phyloP scores from a whole-genome alignment of 2,888 invertebrate species.

The Limnephilus rhombicus region DNA sequence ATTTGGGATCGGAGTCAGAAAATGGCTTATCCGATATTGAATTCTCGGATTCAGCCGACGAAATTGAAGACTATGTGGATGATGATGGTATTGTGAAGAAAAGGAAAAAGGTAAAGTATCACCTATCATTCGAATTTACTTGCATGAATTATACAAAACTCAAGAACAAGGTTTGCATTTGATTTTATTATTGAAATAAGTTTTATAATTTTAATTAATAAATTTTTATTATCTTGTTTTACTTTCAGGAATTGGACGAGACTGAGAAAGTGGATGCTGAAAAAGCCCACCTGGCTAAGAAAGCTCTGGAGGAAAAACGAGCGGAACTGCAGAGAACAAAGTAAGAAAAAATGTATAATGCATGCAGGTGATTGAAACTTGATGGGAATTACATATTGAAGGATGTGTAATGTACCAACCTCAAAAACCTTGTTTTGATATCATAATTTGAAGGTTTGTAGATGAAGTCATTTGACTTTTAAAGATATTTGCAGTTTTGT shows the following conservation, averaged over 20 bases:
- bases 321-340: constrained; percentile 87
- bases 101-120: constrained; percentile 70
- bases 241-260: constrained; percentile 68
- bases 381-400: neutral
- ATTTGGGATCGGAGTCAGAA: constrained; percentile 59
- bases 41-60: constrained; percentile 68
- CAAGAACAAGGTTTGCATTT: neutral
- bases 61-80: constrained; percentile 71
- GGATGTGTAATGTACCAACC: neutral
- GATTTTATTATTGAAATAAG: neutral
- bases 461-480: no score
- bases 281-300: constrained; percentile 82
- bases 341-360: constrained; percentile 71
- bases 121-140: neutral
- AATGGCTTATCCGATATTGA: constrained; percentile 69
- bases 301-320: constrained; percentile 82
- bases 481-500: no score
- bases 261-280: constrained; percentile 76
- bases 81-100: constrained; percentile 72
- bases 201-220: no score
- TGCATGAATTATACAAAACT: neutral
- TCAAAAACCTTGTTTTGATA: no score
- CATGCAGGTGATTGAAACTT: neutral
- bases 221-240: neutral
- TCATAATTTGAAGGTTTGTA: no score